Base-by-base conservation (phyloP, 2,797 vertebrate species). In the Acanthurus leucopareius region DNA sequence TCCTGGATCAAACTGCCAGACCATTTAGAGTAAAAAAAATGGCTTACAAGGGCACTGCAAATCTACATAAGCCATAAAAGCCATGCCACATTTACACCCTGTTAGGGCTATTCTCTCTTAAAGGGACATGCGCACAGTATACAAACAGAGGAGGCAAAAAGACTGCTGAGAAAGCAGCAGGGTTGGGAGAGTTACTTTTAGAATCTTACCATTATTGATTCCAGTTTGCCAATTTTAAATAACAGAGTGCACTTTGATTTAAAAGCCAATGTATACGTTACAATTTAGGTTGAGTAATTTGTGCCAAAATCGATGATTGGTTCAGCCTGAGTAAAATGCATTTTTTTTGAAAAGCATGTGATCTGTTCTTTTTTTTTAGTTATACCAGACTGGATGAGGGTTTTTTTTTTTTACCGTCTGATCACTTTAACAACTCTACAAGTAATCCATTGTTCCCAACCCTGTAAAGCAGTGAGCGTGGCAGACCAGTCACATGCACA, bases 91-190 rank as follows among this genome's bases (percentile, higher is more conserved):
- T 90, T 88, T 83, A 92, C 67, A 75, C 85, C 90, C 88, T 69
- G 69, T 82, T 80, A 28, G 90, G 90, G 90, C 71, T 86, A 60
- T 90, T 90, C 90, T 94, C 82, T 94, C 90, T 95, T 95, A 96
- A 96, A 96, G 95, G 95, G 95, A 94, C 95, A 95, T 95, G 95
- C 93, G 93, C 90, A 94, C 93, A 91, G 85, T 94, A 93, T 91
- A 94, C 91, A 90, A 91, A 94, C 90, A 93, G 88, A 88, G 82
- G 91, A 92, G 91, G 91, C 91, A 85, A 86, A 89, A 87, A 86
- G 88, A 89, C 89, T 90, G 88, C 88, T 86, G 87, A 86, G 73
- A 79, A 88, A 92, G 88, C 86, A 85, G 86, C 89, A 91, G 91
- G 90, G 88, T 80, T 90, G 87, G 91, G 86, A 89, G 75, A 83